Base-by-base conservation (phyloP, 1,140 invertebrate species). In the Cydia fagiglandana region DNA sequence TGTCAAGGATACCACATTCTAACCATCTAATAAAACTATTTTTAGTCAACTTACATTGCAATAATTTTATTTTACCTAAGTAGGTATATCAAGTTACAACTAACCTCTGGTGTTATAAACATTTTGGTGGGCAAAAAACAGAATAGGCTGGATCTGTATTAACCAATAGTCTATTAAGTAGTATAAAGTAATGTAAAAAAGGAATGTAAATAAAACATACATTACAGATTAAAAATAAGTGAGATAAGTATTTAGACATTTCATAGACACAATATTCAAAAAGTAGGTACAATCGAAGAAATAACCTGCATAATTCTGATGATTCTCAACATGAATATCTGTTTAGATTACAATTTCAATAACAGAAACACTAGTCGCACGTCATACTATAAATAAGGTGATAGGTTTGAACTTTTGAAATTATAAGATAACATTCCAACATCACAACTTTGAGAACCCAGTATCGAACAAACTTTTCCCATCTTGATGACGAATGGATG, bases 151-250 rank as follows among this genome's bases (percentile, higher is more conserved):
- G 38, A 41, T 2, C 38, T 41, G 10, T 41, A 41, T 41, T 10
- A 10, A 41, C 38, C 38, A 41, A 41, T 10, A 41, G 38, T 10
- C 38, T 50, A 50, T 50, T 15, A 50, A 50, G 47, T 15, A 15
- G 15, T 13, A 6, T 6, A n/a, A 50, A 3, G 47, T 56, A 17
- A n/a, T 17, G 6, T 17, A 17, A 2, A 17, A 56, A 56, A 56
- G 17, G 53, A 56, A 56, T 56, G 53, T 56, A 56, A n/a, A 56
- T 56, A 7, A 56, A 56, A 56, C 53, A 56, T 56, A 56, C 53
- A 56, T 56, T 56, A 17, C 15, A 17, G n/a, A 56, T 56, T 47
- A 15, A 56, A 56, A 56, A 56, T 56, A 56, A 17, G 13, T 56
- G n/a, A 56, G 15, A 56, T 2, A 56, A 56, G n/a, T 56, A 17